phyloP scores from a whole-genome alignment of 2,113 vertebrate genomes.

The Strigops habroptila region DNA sequence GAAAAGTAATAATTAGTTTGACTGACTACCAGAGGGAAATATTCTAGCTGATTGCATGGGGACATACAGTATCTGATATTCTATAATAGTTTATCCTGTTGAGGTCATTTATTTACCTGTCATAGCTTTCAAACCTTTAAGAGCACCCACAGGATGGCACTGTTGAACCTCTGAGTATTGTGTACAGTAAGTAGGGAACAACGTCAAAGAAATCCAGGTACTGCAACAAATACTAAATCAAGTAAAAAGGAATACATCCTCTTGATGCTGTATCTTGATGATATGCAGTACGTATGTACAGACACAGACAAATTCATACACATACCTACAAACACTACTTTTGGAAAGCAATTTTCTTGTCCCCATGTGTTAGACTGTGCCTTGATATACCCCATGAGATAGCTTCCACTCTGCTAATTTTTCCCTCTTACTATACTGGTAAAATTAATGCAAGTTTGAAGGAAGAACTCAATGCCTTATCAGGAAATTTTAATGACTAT shows the following conservation, averaged over 20 bases:
- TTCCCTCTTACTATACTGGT: background rate
- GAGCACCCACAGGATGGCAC: constrained; percentile 72
- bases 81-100: background rate
- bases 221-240: background rate
- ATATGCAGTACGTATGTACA: background rate
- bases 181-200: background rate
- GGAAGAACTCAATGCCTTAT: background rate
- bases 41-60: background rate
- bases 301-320: background rate
- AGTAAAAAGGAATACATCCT: background rate
- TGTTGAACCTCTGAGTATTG: constrained; percentile 47
- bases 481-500: background rate
- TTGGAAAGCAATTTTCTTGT: background rate
- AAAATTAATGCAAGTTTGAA: background rate
- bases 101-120: background rate
- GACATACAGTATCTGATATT: background rate
- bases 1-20: constrained; percentile 55
- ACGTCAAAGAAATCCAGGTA: background rate
- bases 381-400: fast-evolving
- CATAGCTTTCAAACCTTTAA: background rate
- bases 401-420: background rate
- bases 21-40: constrained; percentile 39
- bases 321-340: background rate
- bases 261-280: background rate
- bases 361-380: fast-evolving